These are phyloP conservation scores for Xenopus tropicalis DNA, from an alignment of 2,113 vertebrate species.

Conservation along the genomic window DNA sequence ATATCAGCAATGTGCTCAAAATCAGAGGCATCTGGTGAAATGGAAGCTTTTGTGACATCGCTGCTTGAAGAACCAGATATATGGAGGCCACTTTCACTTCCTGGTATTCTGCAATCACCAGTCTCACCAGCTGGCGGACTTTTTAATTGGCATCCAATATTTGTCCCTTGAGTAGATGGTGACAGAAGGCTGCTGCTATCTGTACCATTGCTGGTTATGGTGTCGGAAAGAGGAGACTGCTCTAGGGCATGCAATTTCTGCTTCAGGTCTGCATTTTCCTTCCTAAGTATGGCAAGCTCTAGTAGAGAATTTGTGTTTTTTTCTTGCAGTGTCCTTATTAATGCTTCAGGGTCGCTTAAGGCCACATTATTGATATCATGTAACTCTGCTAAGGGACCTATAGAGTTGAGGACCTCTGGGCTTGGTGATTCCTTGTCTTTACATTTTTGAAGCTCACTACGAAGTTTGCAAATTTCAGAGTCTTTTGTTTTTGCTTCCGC, in stretches of 20 bases:
- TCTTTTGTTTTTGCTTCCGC: constrained; percentile 93
- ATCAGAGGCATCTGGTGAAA: constrained; percentile 83
- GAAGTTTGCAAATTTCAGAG: constrained; percentile 86
- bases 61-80: constrained; percentile 78
- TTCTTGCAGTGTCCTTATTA: constrained; percentile 77
- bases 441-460: constrained; percentile 80
- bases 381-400: constrained; percentile 49
- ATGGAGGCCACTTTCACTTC: constrained; percentile 56
- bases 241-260: constrained; percentile 80
- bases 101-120: constrained; percentile 48
- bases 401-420: constrained; percentile 50
- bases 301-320: constrained; percentile 84
- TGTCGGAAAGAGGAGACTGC: constrained; percentile 69
- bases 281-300: constrained; percentile 75
- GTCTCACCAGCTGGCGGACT: constrained; percentile 53
- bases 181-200: constrained; percentile 67
- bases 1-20: constrained; percentile 82
- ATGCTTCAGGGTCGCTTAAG: constrained; percentile 62
- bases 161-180: constrained; percentile 64
- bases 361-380: constrained; percentile 42
- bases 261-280: constrained; percentile 85
- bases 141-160: constrained; percentile 62
- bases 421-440: constrained; percentile 65
- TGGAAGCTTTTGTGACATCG: constrained; percentile 82
- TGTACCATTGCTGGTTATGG: constrained; percentile 59